phyloP scores from a whole-genome alignment of 2,888 invertebrate genomes.

The Autographa gamma region DNA sequence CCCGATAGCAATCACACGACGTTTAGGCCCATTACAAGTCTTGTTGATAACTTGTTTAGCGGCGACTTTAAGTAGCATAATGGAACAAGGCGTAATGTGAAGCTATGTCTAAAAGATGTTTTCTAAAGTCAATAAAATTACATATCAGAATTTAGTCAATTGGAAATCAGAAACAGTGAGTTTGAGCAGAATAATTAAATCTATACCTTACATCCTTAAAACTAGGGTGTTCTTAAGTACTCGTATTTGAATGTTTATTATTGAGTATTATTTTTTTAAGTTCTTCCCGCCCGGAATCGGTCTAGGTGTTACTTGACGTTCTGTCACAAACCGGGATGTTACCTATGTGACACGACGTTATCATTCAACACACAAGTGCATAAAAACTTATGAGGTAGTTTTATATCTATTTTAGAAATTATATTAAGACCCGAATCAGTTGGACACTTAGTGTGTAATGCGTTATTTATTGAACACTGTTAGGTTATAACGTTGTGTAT shows the following conservation, averaged over 20 bases:
- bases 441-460: background rate
- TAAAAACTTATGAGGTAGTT: slow-evolving; percentile 1
- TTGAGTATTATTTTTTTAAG: background rate
- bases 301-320: background rate
- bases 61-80: too few species aligned
- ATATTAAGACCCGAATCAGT: background rate
- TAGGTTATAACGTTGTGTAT: too few species aligned
- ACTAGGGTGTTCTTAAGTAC: background rate
- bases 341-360: slow-evolving; percentile 9
- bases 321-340: background rate
- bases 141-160: background rate
- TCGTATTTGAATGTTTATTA: background rate
- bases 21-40: too few species aligned
- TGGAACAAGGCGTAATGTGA: too few species aligned
- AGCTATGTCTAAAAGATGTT: too few species aligned
- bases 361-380: background rate
- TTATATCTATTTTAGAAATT: slow-evolving; percentile 5
- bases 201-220: slow-evolving; percentile 2
- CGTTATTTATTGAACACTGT: too few species aligned
- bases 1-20: too few species aligned
- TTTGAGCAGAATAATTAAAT: background rate
- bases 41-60: too few species aligned
- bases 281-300: background rate
- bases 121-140: too few species aligned
- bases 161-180: background rate